Evolutionary conservation across 2,888 invertebrate genomes (phyloP), one percentile per base, ranked within the genome.

Genomic region (Caenorhabditis uteleia): DNA sequence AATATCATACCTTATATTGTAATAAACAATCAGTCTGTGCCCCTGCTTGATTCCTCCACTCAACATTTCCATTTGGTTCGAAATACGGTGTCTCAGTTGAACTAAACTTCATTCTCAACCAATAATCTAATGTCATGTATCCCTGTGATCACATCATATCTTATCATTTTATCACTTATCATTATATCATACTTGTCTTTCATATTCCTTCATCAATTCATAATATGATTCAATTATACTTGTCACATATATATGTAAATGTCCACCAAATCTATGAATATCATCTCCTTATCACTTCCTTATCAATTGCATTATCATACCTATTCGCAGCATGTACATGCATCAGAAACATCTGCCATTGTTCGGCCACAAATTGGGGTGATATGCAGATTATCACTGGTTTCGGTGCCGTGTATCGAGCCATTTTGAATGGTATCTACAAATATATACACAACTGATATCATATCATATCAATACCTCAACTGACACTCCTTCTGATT

Each of bases 1-100:
- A n/a, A n/a, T n/a, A n/a, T n/a, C n/a, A n/a, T n/a, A n/a, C n/a
- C 53, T 70, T 69, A 26, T 69, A 66, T 39, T 69, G 60, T 14
- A 69, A 38, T 16, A 69, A 36, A 44, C 69, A 69, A 42, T 69
- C 66, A 0, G 66, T 61, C 43, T 69, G 61, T 5, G 68, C 68
- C n/a, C 66, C 66, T 14, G 68, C 68, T 29, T 71, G 71, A 50
- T 64, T 62, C 20, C 71, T 53, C 54, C 68, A 71, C 36, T 71
- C 71, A 36, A 71, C 51, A 34, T 62, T 58, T 12, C 42, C 38
- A 33, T 66, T 71, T 21, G 71, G 68, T 27, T 71, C 62, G 25
- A 66, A 60, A n/a, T 66, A 58, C 6, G 60, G 50, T 16, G 53
- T 61, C 16, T 42, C 29, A 10, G 58, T 31, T 6, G 44, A 10